Evolutionary conservation across 2,888 invertebrate species (phyloP).

Genomic region (Diarsia rubi): DNA sequence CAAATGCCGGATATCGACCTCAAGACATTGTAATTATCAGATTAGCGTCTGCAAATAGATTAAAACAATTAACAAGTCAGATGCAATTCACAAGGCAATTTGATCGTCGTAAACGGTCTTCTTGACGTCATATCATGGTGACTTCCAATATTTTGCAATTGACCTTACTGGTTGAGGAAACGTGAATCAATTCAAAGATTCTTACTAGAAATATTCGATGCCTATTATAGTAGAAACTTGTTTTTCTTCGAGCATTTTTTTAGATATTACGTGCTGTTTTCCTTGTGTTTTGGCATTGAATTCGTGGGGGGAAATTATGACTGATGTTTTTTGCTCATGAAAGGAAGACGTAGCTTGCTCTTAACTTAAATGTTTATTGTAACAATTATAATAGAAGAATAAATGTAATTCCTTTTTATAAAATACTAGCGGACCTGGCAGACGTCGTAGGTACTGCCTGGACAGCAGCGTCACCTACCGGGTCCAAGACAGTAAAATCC

Average conservation of each 20-base stretch:
- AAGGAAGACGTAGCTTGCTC: background rate
- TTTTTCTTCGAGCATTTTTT: slow-evolving; percentile 36
- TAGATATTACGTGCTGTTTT: slow-evolving; percentile 25
- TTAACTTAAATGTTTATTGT: background rate
- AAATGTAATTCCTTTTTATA: background rate
- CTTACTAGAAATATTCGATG: slow-evolving; percentile 31
- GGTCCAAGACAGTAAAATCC: no score
- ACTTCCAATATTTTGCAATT: slow-evolving; percentile 50
- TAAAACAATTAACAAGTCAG: slow-evolving; percentile 41
- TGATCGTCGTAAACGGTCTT: slow-evolving; percentile 41
- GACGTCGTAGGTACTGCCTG: no score
- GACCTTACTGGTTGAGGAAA: slow-evolving; percentile 50
- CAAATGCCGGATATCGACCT: slow-evolving; percentile 42
- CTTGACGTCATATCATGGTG: slow-evolving; percentile 18
- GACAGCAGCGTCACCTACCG: no score
- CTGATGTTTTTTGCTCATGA: background rate
- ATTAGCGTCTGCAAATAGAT: slow-evolving; percentile 34
- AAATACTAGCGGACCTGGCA: no score
- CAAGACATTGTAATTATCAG: slow-evolving; percentile 33
- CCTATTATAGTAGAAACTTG: slow-evolving; percentile 30
- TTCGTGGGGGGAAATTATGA: slow-evolving; percentile 3
- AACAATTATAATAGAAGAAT: background rate
- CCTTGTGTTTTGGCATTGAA: slow-evolving; percentile 34
- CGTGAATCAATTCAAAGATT: background rate
- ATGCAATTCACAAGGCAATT: slow-evolving; percentile 47